Evolutionary conservation across 2,888 invertebrate genomes (phyloP).

Genomic region (Polietes domitor): DNA sequence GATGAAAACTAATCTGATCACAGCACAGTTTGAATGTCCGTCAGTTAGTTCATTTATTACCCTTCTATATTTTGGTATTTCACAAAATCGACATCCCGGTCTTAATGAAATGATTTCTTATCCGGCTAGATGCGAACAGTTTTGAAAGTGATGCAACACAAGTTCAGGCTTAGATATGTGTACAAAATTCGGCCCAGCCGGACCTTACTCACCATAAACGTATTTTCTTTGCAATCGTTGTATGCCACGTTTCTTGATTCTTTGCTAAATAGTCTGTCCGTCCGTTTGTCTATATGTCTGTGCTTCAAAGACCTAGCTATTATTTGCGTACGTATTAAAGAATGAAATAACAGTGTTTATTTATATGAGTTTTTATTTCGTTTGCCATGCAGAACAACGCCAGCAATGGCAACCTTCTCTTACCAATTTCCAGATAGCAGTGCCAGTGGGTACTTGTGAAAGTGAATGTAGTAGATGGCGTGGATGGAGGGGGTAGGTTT

Average conservation of each 20-base stretch:
- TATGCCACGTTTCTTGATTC: background rate
- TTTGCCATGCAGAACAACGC: slow-evolving; percentile 24
- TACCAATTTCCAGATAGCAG: background rate
- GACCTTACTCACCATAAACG: no score
- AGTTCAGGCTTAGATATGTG: no score
- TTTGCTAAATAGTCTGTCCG: no score
- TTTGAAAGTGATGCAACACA: no score
- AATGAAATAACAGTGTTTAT: slow-evolving; percentile 38
- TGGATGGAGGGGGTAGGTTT: background rate
- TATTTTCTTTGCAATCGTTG: background rate
- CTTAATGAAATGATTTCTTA: no score
- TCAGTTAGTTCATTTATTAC: no score
- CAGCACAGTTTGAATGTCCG: no score
- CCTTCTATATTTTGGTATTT: no score
- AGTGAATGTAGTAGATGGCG: background rate
- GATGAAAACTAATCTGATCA: no score
- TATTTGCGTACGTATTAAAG: slow-evolving; percentile 45
- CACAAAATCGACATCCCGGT: no score
- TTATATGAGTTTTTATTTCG: slow-evolving; percentile 37
- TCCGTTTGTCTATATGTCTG: background rate
- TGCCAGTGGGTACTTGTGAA: background rate
- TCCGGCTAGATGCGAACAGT: no score
- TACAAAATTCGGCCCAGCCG: no score
- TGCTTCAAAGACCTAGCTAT: slow-evolving; percentile 19
- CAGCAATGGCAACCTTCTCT: slow-evolving; percentile 1